Evolutionary conservation across 2,797 vertebrate species (phyloP), one percentile per base, ranked within the genome.

Genomic region (Sebastes itinus): DNA sequence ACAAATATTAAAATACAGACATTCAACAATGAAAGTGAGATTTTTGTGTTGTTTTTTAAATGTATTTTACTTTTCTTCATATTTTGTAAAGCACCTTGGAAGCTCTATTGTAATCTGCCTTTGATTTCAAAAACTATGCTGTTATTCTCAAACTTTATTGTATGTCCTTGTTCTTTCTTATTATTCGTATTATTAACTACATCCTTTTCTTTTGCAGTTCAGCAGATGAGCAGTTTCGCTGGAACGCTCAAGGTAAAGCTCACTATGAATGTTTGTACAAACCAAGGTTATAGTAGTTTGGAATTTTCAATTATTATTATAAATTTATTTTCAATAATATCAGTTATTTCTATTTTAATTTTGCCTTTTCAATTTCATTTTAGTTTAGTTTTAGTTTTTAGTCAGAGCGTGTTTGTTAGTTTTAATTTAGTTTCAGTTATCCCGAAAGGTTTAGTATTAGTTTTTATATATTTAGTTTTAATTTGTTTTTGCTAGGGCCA

Each of bases 141-240:
- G 8, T 0, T 23, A 5, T 60, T 71, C n/a, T 7, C 2, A 10
- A 35, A n/a, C 14, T 18, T 16, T 38, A 16, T 16, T 66, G 3
- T 38, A 4, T 32, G 0, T 55, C 16, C 1, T 65, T 55, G 1
- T 58, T 73, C 1, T 58, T 75, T 35, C 33, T 49, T 62, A 46
- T 52, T 18, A 9, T 42, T 77, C 4, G n/a, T 71, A 7, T 23
- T 58, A 63, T 9, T 82, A 62, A 79, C 66, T 20, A 8, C 13
- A 7, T 90, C 81, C 72, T 89, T 93, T 89, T 93, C 89, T 89
- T 80, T 96, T 92, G 83, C 96, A 99, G 98, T 96, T 99, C 98
- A 49, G 92, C 97, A 78, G 98, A 99, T 92, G 98, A 99, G 74
- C 98, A 98, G 73, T 98, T 98, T 93, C 97, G 97, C 83, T 99